Percentiles rank a stretch among this genome's conserved stretches.
These are phyloP conservation scores for fruit fly (Drosophila melanogaster) DNA, from an alignment of 1,140 invertebrate species.

Conservation along the genomic window Release_6_plus_ISO1_MT NT_033779.5:21914501-21915000, in stretches of 20 bases:
- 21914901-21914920: neutral
- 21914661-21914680: slow-evolving; percentile 27
- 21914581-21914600: neutral
- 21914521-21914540: neutral
- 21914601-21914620: neutral
- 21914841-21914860: slow-evolving; percentile 16
- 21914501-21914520: neutral
- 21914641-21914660: slow-evolving; percentile 16
- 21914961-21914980: slow-evolving; percentile 25
- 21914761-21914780: no score
- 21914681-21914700: slow-evolving; percentile 21
- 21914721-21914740: slow-evolving; percentile 49
- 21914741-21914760: slow-evolving; percentile 28
- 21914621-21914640: slow-evolving; percentile 13
- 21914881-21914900: neutral
- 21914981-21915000: neutral
- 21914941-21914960: slow-evolving; percentile 12
- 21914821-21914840: slow-evolving; percentile 26
- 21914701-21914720: slow-evolving; percentile 37
- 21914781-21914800: neutral
- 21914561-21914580: neutral
- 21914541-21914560: neutral
- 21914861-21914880: neutral
- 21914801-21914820: slow-evolving; percentile 33
- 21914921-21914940: neutral